phyloP scores from a whole-genome alignment of 2,113 vertebrate genomes.

The Rafetus swinhoei region DNA sequence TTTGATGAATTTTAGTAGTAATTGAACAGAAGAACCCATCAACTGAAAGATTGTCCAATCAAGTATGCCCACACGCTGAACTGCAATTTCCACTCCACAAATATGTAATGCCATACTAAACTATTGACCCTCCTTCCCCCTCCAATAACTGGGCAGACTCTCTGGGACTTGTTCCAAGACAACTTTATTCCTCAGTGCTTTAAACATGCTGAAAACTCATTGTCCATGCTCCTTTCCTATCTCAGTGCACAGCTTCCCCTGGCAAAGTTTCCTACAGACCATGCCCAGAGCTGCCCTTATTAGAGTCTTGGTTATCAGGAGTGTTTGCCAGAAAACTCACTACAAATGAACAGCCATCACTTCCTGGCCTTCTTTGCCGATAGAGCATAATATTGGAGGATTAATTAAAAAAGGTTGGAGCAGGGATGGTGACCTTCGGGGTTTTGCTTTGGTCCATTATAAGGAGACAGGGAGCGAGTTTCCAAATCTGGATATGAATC shows the following conservation, averaged over 20 bases:
- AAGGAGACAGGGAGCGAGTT: not conserved
- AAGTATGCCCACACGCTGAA: constrained; percentile 79
- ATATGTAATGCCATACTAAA: constrained; percentile 41
- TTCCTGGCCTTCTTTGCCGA: not conserved
- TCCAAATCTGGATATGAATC: not conserved
- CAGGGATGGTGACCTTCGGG: not conserved
- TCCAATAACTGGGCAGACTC: constrained; percentile 22
- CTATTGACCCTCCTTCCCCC: constrained; percentile 41
- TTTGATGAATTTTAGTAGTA: constrained; percentile 86
- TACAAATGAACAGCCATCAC: not conserved
- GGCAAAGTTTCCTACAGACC: not conserved
- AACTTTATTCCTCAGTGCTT: constrained; percentile 19
- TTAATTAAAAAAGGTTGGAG: not conserved
- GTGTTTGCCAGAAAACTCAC: not conserved
- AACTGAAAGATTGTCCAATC: constrained; percentile 76
- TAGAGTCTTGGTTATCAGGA: not conserved
- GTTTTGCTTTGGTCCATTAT: not conserved
- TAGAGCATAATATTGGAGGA: not conserved
- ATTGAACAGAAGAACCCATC: constrained; percentile 84
- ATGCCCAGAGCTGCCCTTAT: not conserved
- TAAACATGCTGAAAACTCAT: not conserved
- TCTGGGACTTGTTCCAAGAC: constrained; percentile 35
- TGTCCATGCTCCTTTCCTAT: not conserved
- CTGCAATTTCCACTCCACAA: constrained; percentile 77
- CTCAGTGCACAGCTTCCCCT: not conserved